These are phyloP conservation scores for Ursus arctos DNA, from an alignment of 2,113 vertebrate genomes.

Conservation along the genomic window DNA sequence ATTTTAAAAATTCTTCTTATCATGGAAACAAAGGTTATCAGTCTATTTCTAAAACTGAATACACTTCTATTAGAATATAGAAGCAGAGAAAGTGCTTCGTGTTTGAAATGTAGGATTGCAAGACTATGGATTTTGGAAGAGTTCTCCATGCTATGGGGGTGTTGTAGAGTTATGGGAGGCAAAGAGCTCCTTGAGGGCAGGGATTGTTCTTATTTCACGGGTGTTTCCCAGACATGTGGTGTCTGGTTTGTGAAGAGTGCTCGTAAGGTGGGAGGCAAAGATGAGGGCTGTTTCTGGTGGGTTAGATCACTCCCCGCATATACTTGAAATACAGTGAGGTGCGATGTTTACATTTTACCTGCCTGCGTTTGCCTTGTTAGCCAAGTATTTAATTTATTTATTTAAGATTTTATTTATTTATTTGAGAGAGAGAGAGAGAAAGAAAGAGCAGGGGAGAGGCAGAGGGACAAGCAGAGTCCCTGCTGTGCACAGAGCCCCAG, in stretches of 20 bases:
- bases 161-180: not conserved
- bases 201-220: not conserved
- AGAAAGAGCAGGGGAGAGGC: no score
- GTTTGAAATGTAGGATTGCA: not conserved
- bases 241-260: not conserved
- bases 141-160: not conserved
- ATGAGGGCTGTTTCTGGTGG: not conserved
- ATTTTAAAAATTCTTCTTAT: not conserved
- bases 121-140: not conserved
- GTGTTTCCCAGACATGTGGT: not conserved
- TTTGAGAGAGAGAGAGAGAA: not conserved
- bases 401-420: not conserved
- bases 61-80: not conserved
- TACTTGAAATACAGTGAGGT: not conserved
- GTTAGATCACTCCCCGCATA: not conserved
- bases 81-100: not conserved
- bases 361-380: not conserved
- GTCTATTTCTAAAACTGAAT: not conserved
- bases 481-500: not conserved
- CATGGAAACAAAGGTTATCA: not conserved
- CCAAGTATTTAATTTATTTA: not conserved
- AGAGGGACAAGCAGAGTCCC: not conserved
- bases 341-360: constrained; percentile 19
- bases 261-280: not conserved
- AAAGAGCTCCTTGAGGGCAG: not conserved